Conservation (phyloP, 2,113 vertebrate genomes). For the Regulus satrapa region DNA sequence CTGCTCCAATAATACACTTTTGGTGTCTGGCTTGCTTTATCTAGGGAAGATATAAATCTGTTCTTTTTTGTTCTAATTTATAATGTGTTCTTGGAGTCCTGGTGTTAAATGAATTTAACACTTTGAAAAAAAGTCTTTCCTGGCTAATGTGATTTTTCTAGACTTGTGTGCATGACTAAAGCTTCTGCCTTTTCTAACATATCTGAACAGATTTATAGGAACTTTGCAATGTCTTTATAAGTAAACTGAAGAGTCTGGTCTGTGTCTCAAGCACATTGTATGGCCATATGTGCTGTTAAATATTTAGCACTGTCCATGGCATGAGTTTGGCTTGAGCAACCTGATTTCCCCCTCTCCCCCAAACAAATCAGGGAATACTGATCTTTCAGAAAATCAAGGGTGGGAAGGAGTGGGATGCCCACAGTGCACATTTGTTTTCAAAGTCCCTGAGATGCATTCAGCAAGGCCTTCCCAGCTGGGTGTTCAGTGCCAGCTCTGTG, state of each 20-base stretch:
- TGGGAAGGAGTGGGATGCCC: neutral
- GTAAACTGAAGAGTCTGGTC: neutral
- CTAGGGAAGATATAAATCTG: neutral
- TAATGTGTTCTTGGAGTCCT: neutral
- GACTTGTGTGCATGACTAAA: neutral
- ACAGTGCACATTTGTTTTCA: neutral
- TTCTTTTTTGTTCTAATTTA: neutral
- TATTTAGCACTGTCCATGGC: neutral
- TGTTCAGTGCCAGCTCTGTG: neutral
- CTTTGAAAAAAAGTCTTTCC: neutral
- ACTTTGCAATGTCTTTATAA: neutral
- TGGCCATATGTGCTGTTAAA: neutral
- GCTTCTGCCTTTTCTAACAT: neutral
- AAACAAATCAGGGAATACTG: neutral
- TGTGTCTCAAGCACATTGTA: neutral
- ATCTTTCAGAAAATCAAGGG: neutral
- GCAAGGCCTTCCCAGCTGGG: neutral
- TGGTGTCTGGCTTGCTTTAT: neutral
- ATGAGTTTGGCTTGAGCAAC: neutral
- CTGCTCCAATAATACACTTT: neutral
- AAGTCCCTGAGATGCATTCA: neutral
- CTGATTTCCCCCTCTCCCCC: rapidly evolving
- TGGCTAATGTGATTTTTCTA: neutral
- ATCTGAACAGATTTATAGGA: neutral
- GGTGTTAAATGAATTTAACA: neutral